A percentile compares a stretch with the other conserved stretches of the same genome.
These are phyloP conservation scores for Onychomys leucogaster DNA, from an alignment of 2,797 vertebrate species.

Conservation along the genomic window DNA sequence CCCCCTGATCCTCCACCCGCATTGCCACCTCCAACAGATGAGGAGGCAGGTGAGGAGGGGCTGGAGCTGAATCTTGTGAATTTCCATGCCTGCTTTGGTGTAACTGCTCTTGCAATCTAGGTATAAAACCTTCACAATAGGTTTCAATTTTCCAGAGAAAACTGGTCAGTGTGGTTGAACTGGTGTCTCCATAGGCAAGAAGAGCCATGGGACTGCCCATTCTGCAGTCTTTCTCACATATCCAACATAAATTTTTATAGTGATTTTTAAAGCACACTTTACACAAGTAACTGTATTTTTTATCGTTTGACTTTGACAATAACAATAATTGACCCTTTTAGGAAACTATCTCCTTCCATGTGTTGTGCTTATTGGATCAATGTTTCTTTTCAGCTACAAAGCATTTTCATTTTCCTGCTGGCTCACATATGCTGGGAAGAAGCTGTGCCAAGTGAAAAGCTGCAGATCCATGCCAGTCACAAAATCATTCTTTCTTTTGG, in stretches of 20 bases:
- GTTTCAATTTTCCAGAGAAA: slow-evolving; percentile 12
- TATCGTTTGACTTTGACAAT: slow-evolving; percentile 50
- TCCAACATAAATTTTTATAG: slow-evolving; percentile 2
- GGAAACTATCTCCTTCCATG: slow-evolving; percentile 24
- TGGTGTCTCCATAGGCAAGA: not conserved
- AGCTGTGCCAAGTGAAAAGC: slow-evolving; percentile 86
- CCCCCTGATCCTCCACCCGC: not conserved
- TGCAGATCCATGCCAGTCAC: slow-evolving; percentile 70
- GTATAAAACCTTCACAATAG: not conserved
- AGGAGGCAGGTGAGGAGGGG: rapidly evolving
- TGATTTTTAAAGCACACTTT: slow-evolving; percentile 12
- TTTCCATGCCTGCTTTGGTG: not conserved
- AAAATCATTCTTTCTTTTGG: slow-evolving; percentile 83
- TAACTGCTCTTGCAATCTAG: not conserved
- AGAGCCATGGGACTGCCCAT: not conserved
- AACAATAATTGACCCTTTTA: slow-evolving; percentile 41
- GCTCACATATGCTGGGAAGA: slow-evolving; percentile 87
- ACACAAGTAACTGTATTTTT: not conserved
- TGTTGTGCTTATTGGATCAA: not conserved
- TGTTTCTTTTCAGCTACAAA: slow-evolving; percentile 80
- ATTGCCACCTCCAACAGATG: not conserved
- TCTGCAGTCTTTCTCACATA: not conserved
- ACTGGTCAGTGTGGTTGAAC: not conserved
- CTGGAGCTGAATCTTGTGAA: not conserved
- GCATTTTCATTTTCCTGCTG: slow-evolving; percentile 86